Percentiles rank a stretch among this genome's conserved stretches.
phyloP scores from a whole-genome alignment of 2,888 invertebrate species.

The Amphipyra tragopoginis region DNA sequence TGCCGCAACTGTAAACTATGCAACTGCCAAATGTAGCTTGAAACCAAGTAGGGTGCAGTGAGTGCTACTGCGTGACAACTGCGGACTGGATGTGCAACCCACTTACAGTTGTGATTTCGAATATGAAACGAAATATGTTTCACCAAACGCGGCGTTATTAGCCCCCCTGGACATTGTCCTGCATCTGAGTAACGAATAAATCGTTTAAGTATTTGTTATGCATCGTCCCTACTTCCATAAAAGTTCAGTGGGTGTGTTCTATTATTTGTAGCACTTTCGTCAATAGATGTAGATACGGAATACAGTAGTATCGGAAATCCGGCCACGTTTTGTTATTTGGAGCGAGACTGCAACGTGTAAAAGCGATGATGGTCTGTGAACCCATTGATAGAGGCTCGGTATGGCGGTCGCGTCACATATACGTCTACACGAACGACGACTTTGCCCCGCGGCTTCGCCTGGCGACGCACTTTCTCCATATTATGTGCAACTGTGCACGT shows the following conservation, averaged over 20 bases:
- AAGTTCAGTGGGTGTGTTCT: slow-evolving; percentile 47
- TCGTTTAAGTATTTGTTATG: slow-evolving; percentile 4
- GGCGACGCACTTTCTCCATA: slow-evolving; percentile 81
- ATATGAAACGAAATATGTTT: too few relatives aligned
- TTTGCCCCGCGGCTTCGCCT: slow-evolving; percentile 49
- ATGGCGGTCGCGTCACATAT: slow-evolving; percentile 75
- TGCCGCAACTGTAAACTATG: too few relatives aligned
- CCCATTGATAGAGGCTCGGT: slow-evolving; percentile 78
- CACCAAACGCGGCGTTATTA: too few relatives aligned
- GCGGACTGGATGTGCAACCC: too few relatives aligned
- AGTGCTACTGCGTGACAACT: too few relatives aligned
- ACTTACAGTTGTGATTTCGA: too few relatives aligned
- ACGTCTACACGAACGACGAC: slow-evolving; percentile 61
- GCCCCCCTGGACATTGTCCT: too few relatives aligned
- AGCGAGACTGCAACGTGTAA: slow-evolving; percentile 82
- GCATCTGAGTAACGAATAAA: neutral
- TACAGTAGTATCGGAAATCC: slow-evolving; percentile 80
- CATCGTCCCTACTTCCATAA: slow-evolving; percentile 15
- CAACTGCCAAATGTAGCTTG: too few relatives aligned
- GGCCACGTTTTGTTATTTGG: slow-evolving; percentile 82
- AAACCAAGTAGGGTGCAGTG: too few relatives aligned
- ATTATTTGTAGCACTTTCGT: slow-evolving; percentile 53
- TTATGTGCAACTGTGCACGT: slow-evolving; percentile 70
- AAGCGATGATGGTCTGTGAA: slow-evolving; percentile 78
- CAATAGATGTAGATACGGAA: slow-evolving; percentile 61